phyloP scores from a whole-genome alignment of 92 coral and sea anemone species.

The Actinernus sp. region DNA sequence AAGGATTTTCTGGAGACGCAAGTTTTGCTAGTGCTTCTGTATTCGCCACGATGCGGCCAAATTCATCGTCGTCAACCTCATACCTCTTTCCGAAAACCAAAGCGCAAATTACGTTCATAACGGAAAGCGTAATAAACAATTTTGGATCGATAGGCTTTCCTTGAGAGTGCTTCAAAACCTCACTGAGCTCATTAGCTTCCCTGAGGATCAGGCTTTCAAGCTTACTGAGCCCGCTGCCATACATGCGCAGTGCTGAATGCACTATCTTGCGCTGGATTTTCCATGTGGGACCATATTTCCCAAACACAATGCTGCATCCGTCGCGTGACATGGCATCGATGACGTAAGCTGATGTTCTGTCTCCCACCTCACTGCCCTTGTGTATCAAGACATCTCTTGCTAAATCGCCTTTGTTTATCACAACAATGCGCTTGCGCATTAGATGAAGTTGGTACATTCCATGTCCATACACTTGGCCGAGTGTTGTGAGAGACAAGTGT shows the following conservation, averaged over 20 bases:
- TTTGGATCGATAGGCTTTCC: slow-evolving; percentile 74
- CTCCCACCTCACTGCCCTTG: slow-evolving; percentile 43
- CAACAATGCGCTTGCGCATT: slow-evolving; percentile 38
- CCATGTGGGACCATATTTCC: slow-evolving; percentile 78
- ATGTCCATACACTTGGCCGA: slow-evolving; percentile 32
- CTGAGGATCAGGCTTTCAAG: slow-evolving; percentile 50
- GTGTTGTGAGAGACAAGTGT: slow-evolving; percentile 35
- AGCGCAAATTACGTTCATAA: slow-evolving; percentile 71
- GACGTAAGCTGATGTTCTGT: slow-evolving; percentile 60
- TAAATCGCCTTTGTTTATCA: slow-evolving; percentile 26
- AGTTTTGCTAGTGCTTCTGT: slow-evolving; percentile 42
- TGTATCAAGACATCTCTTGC: slow-evolving; percentile 40
- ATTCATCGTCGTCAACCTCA: slow-evolving; percentile 57
- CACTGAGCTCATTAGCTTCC: slow-evolving; percentile 49
- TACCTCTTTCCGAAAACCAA: slow-evolving; percentile 67
- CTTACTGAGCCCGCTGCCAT: slow-evolving; percentile 19
- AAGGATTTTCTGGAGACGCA: slow-evolving; percentile 53
- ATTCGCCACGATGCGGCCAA: slow-evolving; percentile 38
- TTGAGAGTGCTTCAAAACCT: slow-evolving; percentile 34
- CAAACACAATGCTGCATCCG: slow-evolving; percentile 62
- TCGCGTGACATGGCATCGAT: slow-evolving; percentile 40
- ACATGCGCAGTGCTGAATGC: slow-evolving; percentile 59
- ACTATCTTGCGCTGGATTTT: slow-evolving; percentile 68
- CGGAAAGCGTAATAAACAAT: slow-evolving; percentile 50
- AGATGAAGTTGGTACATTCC: slow-evolving; percentile 42